A percentile compares a stretch with the other conserved stretches of the same genome.
Evolutionary conservation across 2,888 invertebrate species (phyloP).

Genomic region (Phalera bucephala): DNA sequence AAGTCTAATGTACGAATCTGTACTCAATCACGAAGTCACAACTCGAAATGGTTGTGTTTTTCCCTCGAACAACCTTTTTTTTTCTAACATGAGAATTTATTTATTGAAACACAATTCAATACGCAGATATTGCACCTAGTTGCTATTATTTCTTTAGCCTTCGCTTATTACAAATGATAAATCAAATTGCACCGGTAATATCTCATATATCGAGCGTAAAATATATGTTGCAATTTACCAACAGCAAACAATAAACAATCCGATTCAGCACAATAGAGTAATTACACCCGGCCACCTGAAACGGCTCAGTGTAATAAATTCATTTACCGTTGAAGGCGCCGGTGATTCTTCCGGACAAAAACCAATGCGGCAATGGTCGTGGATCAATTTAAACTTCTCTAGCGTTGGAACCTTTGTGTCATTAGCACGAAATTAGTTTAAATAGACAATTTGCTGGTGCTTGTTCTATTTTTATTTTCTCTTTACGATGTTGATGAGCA

Average conservation of each 20-base stretch:
- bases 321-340: slow-evolving; percentile 69
- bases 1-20: no score
- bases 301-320: slow-evolving; percentile 69
- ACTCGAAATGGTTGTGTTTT: no score
- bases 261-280: slow-evolving; percentile 62
- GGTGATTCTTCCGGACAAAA: slow-evolving; percentile 69
- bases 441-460: slow-evolving; percentile 29
- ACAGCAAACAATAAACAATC: slow-evolving; percentile 64
- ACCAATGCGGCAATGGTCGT: slow-evolving; percentile 55
- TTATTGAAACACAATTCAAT: no score
- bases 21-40: no score
- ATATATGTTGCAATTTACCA: slow-evolving; percentile 51
- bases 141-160: background rate
- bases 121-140: no score
- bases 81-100: no score
- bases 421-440: slow-evolving; percentile 58
- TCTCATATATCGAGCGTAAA: slow-evolving; percentile 23
- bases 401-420: slow-evolving; percentile 58
- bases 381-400: slow-evolving; percentile 69
- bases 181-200: slow-evolving; percentile 11
- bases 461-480: slow-evolving; percentile 15
- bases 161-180: background rate
- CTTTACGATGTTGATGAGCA: slow-evolving; percentile 9
- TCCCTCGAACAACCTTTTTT: no score
- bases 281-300: slow-evolving; percentile 69